Percentiles rank a stretch among this genome's conserved stretches.
phyloP scores from a whole-genome alignment of 2,113 vertebrate genomes.

The Calyptommatus sinebrachiatus region DNA sequence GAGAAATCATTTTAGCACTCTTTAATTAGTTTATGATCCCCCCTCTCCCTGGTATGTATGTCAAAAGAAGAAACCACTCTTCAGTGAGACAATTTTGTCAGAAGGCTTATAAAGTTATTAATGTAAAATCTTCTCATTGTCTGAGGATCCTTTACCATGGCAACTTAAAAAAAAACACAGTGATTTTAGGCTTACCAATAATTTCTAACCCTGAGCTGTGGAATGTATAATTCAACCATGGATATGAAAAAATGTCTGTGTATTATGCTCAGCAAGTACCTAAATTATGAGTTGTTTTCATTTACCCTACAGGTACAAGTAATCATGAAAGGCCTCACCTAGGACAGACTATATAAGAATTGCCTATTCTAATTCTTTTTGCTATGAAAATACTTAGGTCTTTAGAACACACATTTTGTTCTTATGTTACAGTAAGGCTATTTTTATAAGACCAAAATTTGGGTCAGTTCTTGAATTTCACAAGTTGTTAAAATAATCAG shows the following conservation, averaged over 20 bases:
- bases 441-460: conserved; percentile 31
- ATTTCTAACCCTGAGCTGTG: conserved; percentile 47
- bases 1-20: conserved; percentile 63
- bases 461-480: conserved; percentile 22
- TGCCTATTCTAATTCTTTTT: conserved; percentile 58
- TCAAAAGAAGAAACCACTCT: conserved; percentile 59
- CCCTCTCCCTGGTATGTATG: conserved; percentile 62
- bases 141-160: conserved; percentile 74
- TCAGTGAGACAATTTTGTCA: conserved; percentile 67
- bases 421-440: conserved; percentile 51
- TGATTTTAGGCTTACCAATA: conserved; percentile 69
- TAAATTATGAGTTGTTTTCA: conserved; percentile 56
- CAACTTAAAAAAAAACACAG: conserved; percentile 70
- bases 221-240: conserved; percentile 54
- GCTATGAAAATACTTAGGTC: conserved; percentile 19
- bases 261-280: conserved; percentile 58
- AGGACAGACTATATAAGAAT: conserved; percentile 50
- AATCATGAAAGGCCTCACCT: conserved; percentile 36
- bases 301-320: conserved; percentile 51
- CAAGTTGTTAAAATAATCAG: conserved; percentile 56
- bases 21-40: conserved; percentile 73
- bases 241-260: conserved; percentile 52
- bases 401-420: conserved; percentile 13
- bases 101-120: conserved; percentile 66
- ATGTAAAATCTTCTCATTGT: conserved; percentile 71